Evolutionary conservation across 2,113 vertebrate species (phyloP).

Genomic region (Pollimyrus isidori): DNA sequence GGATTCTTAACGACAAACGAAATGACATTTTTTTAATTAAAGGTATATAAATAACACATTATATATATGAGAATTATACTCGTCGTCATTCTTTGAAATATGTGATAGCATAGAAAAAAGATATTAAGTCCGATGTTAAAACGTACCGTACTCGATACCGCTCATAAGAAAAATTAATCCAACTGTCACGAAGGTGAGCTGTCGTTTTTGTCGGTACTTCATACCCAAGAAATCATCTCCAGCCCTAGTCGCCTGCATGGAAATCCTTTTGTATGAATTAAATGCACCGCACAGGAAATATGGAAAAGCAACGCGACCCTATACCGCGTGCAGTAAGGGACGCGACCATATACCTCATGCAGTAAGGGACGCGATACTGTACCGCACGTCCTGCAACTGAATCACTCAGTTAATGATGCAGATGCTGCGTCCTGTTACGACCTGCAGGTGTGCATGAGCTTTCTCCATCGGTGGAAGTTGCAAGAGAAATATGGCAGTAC

Average conservation of each 20-base stretch:
- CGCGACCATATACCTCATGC: background rate
- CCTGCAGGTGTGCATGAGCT: background rate
- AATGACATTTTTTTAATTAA: background rate
- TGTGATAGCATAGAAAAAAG: background rate
- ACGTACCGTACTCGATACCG: conserved; percentile 72
- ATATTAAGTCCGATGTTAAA: background rate
- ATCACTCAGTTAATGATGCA: background rate
- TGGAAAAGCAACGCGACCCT: background rate
- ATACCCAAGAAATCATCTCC: conserved; percentile 28
- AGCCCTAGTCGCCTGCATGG: background rate
- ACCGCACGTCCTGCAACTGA: background rate
- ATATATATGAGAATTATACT: background rate
- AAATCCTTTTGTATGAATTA: background rate
- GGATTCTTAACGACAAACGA: background rate
- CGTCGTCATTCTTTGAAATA: background rate
- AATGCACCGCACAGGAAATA: background rate
- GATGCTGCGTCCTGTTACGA: background rate
- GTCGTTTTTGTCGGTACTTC: conserved; percentile 56
- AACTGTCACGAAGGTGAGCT: conserved; percentile 60
- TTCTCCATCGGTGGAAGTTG: background rate
- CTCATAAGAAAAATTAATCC: conserved; percentile 68
- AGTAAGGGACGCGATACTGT: background rate
- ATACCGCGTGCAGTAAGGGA: background rate
- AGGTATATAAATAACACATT: background rate
- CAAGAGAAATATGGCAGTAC: background rate